Conservation (phyloP, 2,113 vertebrate species). For the Semnornis frantzii region DNA sequence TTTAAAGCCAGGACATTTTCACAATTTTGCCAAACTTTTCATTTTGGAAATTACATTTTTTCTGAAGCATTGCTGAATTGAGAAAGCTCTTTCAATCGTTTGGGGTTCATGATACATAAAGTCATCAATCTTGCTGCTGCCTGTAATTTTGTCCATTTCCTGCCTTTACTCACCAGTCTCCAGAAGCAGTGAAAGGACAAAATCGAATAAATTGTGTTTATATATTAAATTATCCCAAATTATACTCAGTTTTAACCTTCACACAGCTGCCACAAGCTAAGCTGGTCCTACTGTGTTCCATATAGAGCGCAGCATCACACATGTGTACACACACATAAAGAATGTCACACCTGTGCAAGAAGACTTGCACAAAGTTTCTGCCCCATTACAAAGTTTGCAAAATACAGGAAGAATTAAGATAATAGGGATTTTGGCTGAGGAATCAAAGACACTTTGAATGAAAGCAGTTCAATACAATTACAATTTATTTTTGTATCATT, state of each 20-base stretch:
- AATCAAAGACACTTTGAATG: neutral
- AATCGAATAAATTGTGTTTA: neutral
- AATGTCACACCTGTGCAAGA: neutral
- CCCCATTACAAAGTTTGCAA: neutral
- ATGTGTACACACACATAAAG: neutral
- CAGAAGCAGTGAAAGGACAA: neutral
- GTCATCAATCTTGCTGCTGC: neutral
- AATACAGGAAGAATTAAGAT: neutral
- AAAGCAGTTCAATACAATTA: neutral
- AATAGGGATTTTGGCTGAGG: neutral
- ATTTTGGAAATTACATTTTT: neutral
- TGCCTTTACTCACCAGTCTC: neutral
- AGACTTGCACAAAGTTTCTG: neutral
- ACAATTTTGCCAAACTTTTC: neutral
- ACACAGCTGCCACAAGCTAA: neutral
- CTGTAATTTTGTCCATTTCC: conserved; percentile 8
- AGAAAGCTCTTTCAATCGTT: neutral
- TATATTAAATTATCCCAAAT: neutral
- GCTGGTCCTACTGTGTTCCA: neutral
- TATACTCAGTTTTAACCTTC: neutral
- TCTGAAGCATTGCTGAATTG: neutral
- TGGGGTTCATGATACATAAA: neutral
- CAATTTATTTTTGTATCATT: neutral
- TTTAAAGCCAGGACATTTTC: neutral
- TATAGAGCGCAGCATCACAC: neutral